A percentile compares a stretch with the other conserved stretches of the same genome.
Conservation (phyloP, 2,113 vertebrate genomes). For the Chionodraco myersi region DNA sequence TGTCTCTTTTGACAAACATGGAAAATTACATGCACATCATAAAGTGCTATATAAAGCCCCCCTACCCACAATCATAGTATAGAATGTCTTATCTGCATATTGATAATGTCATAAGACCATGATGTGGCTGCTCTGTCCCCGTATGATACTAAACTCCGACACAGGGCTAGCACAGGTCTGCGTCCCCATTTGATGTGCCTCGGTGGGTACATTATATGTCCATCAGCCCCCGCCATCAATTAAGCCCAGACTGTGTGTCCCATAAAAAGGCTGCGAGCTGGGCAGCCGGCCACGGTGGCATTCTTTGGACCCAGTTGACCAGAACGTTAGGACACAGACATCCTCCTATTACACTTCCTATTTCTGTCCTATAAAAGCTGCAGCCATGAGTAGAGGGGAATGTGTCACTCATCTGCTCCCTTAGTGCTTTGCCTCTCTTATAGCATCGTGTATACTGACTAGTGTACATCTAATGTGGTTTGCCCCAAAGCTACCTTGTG, state of each 20-base stretch:
- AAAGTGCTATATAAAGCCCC: not conserved
- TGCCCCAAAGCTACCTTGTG: not conserved
- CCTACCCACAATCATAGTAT: too few relatives aligned
- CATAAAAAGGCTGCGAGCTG: conserved; percentile 60
- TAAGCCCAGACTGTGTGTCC: conserved; percentile 43
- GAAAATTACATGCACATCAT: too few relatives aligned
- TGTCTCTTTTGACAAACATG: too few relatives aligned
- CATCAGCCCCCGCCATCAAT: conserved; percentile 49
- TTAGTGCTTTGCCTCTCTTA: not conserved
- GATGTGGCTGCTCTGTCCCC: too few relatives aligned
- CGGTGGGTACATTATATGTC: conserved; percentile 56
- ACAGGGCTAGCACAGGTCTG: not conserved
- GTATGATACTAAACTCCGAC: not conserved
- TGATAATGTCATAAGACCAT: too few relatives aligned
- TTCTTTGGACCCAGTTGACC: conserved; percentile 66
- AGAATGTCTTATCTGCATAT: too few relatives aligned
- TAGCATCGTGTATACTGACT: not conserved
- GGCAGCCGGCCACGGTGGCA: conserved; percentile 56
- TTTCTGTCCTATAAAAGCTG: conserved; percentile 62
- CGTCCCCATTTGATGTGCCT: conserved; percentile 31
- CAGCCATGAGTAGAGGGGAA: conserved; percentile 35
- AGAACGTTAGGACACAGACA: conserved; percentile 62
- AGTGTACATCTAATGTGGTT: not conserved
- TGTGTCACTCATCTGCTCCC: conserved; percentile 22
- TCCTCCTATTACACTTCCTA: conserved; percentile 67